Conservation (phyloP, 2,888 invertebrate genomes). For the Trichogramma dendrolimi region DNA sequence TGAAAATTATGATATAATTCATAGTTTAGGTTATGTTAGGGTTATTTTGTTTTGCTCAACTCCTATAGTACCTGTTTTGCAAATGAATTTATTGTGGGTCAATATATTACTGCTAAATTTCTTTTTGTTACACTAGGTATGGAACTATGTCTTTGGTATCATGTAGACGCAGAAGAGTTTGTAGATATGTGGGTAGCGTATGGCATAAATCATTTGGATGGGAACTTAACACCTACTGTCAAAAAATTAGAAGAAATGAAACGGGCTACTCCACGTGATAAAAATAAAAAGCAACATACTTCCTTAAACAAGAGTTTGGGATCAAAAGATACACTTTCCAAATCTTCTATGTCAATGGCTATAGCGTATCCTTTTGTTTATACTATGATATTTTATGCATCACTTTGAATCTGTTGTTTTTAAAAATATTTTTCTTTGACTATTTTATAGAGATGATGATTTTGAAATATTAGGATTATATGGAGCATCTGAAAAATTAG, state of each 20-base stretch:
- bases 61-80: no score
- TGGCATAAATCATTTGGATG: constrained; percentile 32
- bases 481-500: constrained; percentile 19
- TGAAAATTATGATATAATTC: no score
- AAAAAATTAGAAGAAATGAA: constrained; percentile 38
- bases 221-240: constrained; percentile 36
- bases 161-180: constrained; percentile 40
- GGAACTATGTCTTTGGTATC: constrained; percentile 39
- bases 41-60: no score
- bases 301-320: constrained; percentile 3
- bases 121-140: constrained; percentile 35
- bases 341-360: not conserved
- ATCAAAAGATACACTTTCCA: not conserved
- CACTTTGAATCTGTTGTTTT: constrained; percentile 9
- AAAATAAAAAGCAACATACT: constrained; percentile 17
- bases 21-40: no score
- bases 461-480: constrained; percentile 41
- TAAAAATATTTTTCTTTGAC: constrained; percentile 19
- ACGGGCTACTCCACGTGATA: constrained; percentile 27
- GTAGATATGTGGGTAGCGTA: constrained; percentile 46
- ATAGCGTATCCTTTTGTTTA: constrained; percentile 38
- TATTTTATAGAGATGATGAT: constrained; percentile 28
- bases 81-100: no score
- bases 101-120: no score
- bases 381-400: constrained; percentile 6